Conservation (phyloP, 2,797 vertebrate species). For the Podargus strigoides region DNA sequence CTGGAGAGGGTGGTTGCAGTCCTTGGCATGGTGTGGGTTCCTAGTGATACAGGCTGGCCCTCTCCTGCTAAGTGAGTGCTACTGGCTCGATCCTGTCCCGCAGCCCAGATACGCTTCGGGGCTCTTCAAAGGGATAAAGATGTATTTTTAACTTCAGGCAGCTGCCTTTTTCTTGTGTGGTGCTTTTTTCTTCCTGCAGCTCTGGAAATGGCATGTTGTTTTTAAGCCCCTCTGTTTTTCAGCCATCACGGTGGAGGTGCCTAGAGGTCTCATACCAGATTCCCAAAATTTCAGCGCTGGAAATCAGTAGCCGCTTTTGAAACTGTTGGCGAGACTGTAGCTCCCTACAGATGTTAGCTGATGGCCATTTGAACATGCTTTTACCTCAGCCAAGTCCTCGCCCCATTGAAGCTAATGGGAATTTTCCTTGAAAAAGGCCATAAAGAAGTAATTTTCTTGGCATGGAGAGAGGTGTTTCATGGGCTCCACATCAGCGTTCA, state of each 20-base stretch:
- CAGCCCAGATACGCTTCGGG: background rate
- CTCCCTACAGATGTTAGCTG: background rate
- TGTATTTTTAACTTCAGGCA: conserved; percentile 46
- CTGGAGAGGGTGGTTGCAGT: background rate
- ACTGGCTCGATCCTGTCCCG: background rate
- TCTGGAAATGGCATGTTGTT: conserved; percentile 18
- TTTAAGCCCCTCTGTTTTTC: conserved; percentile 10
- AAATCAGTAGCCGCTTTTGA: background rate
- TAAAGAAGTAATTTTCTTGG: conserved; percentile 44
- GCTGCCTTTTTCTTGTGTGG: background rate
- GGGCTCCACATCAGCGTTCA: background rate
- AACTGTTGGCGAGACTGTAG: conserved; percentile 18
- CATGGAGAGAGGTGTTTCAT: conserved; percentile 27
- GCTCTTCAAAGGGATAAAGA: conserved; percentile 22
- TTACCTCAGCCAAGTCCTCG: conserved; percentile 15
- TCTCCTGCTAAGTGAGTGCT: background rate
- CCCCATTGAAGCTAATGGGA: conserved; percentile 28
- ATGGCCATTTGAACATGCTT: conserved; percentile 8
- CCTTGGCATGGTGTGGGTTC: background rate
- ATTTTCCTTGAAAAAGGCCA: conserved; percentile 54
- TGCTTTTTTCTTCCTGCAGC: background rate
- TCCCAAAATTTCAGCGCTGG: background rate
- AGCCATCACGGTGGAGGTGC: background rate
- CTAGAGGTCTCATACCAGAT: conserved; percentile 1
- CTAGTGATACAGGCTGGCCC: background rate